A percentile compares a stretch with the other conserved stretches of the same genome.
These are phyloP conservation scores for Drosophila saltans DNA, from an alignment of 1,140 invertebrate species.

Conservation along the genomic window DNA sequence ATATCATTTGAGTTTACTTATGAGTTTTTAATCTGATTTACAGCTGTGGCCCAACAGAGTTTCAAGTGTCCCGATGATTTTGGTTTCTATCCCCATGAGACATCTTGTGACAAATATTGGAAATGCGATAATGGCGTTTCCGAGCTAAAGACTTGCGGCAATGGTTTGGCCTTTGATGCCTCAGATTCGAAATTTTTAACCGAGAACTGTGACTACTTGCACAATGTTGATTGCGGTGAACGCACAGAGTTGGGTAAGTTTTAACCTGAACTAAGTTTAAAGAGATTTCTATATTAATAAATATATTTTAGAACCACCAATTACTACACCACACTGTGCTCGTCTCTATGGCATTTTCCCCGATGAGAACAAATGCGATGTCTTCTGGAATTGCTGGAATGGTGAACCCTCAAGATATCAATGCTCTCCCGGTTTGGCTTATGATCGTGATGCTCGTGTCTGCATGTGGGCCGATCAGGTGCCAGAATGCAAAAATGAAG, in stretches of 20 bases:
- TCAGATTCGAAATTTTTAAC: slow-evolving; percentile 94
- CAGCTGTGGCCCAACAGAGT: slow-evolving; percentile 89
- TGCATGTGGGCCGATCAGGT: slow-evolving; percentile 98
- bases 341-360: slow-evolving; percentile 96
- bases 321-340: slow-evolving; percentile 92
- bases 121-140: slow-evolving; percentile 95
- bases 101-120: slow-evolving; percentile 97
- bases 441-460: slow-evolving; percentile 95
- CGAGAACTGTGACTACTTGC: slow-evolving; percentile 97
- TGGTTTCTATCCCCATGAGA: slow-evolving; percentile 95
- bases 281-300: slow-evolving; percentile 18
- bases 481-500: slow-evolving; percentile 94
- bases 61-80: slow-evolving; percentile 98
- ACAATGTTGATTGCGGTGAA: slow-evolving; percentile 97
- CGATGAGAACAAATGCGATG: slow-evolving; percentile 94
- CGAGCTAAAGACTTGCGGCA: slow-evolving; percentile 96
- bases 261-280: not conserved
- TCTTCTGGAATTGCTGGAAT: slow-evolving; percentile 98
- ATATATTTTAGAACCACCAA: slow-evolving; percentile 89
- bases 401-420: slow-evolving; percentile 96
- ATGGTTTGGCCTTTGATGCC: slow-evolving; percentile 96
- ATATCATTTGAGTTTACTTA: slow-evolving; percentile 12
- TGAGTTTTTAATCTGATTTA: slow-evolving; percentile 39
- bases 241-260: slow-evolving; percentile 91
- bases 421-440: slow-evolving; percentile 96